Base-by-base conservation (phyloP, 2,113 vertebrate genomes). In the Ptyas mucosa region DNA sequence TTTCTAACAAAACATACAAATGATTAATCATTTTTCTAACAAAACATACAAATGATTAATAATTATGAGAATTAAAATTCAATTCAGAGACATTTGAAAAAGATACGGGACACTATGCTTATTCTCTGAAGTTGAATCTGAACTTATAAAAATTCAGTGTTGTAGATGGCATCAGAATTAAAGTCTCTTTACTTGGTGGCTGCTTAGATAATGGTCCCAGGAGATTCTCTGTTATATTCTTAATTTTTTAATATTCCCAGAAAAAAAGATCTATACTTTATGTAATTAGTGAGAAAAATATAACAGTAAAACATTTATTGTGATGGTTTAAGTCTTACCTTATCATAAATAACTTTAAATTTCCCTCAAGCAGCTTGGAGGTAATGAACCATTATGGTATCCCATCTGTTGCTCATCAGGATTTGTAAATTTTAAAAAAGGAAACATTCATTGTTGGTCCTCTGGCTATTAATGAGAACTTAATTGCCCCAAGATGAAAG, bases 301-400 rank as follows among this genome's bases (percentile, higher is more conserved):
- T 94, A 91, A 97, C 97, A 96, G 95, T 91, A 92, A 96, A 69
- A 93, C 97, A 96, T 95, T 96, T 97, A 96, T 96, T 96, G 94
- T 90, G 87, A 91, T 97, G 97, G 97, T 97, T 97, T 97, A 96
- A 96, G 97, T 96, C 97, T 97, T 88, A 96, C 95, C 95, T 95
- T 95, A 91, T 95, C 96, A 97, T 98, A 98, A 98, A 98, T 98
- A 98, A 97, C 96, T 97, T 97, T 97, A 96, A 96, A 96, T 97
- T 98, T 98, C 95, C 96, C 96, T 96, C 94, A 97, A 97, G 97
- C 97, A 97, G 92, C 95, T 97, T 96, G 94, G 88, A 97, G 96
- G 96, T 97, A 98, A 97, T 98, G 97, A 98, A 94, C 97, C 97
- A 97, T 97, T 97, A 97, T 97, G 96, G 95, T 97, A 97, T 96